A percentile compares a stretch with the other conserved stretches of the same genome.
Conservation (phyloP, 2,888 invertebrate species). For the Nasonovia ribisnigri region DNA sequence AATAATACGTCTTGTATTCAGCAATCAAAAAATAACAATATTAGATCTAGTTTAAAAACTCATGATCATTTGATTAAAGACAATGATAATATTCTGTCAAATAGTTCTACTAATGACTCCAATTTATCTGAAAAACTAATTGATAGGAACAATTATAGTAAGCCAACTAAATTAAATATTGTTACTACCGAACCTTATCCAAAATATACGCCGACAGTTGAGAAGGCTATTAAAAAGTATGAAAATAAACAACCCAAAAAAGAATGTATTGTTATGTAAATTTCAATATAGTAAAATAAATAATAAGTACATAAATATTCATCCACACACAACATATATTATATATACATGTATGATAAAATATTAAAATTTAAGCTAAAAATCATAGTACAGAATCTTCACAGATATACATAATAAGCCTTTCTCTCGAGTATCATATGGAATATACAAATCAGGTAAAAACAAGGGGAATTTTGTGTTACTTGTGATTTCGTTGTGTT, state of each 20-base stretch:
- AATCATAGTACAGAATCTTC: slow-evolving; percentile 46
- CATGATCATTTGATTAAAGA: not conserved
- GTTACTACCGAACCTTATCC: slow-evolving; percentile 61
- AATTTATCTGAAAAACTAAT: not conserved
- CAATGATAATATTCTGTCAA: not conserved
- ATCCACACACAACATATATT: not conserved
- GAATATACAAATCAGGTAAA: slow-evolving; percentile 62
- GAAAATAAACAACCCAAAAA: slow-evolving; percentile 65
- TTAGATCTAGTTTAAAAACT: not conserved
- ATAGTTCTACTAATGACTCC: not conserved
- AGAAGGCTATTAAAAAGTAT: slow-evolving; percentile 63
- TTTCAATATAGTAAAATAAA: slow-evolving; percentile 37
- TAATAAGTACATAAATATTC: not conserved
- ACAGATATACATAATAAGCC: slow-evolving; percentile 62
- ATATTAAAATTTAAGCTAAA: slow-evolving; percentile 46
- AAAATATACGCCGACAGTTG: slow-evolving; percentile 60
- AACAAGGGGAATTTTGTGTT: slow-evolving; percentile 37
- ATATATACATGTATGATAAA: slow-evolving; percentile 22
- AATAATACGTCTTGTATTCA: not conserved
- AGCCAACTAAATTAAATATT: slow-evolving; percentile 32
- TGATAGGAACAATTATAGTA: slow-evolving; percentile 4
- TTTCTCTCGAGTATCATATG: slow-evolving; percentile 52
- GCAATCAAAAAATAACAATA: not conserved
- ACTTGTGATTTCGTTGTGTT: slow-evolving; percentile 50
- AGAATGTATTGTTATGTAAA: slow-evolving; percentile 66